Base-by-base conservation (phyloP, 1,140 invertebrate genomes). In the Amphibalanus amphitrite region DNA sequence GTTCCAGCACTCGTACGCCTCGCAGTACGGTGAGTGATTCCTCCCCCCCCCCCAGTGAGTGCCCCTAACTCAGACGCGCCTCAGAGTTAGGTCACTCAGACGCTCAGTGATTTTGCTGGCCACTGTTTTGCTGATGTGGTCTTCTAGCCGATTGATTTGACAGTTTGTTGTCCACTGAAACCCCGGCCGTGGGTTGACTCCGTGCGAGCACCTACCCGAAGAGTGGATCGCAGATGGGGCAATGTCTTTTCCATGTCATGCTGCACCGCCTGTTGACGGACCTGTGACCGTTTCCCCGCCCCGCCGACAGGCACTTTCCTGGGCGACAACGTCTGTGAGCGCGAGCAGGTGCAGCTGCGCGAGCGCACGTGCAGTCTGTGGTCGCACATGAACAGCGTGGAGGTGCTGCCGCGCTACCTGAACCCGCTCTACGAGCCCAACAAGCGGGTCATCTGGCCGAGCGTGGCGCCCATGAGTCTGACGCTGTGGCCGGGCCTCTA, bases 401-500 rank as follows among this genome's bases (percentile, higher is more conserved):
- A 95, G 77, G 83, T 93, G 68, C 78, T 99, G 29, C 85, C 88
- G 69, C 85, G 86, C 10, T 89, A 91, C 79, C 82, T 98, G 73
- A 99, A 98, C 84, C 91, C 94, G 6, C 81, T 98, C 71, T 99
- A 99, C 80, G 93, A 98, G 74, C 94, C 95, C 20, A 97, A 97
- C 79, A 86, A 88, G 17, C 82, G 83, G 71, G 90, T 96, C 3
- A 92, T 99, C 73, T 99, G 96, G 96, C 97, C 97, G 0, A 97
- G 94, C 29, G 93, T 99, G 17, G 95, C 95, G 1, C 95, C 96
- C 20, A 92, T 98, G 78, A 97, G 93, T 83, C 85, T 97, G 77
- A 78, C 77, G 47, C 75, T 89, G 28, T 89, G 87, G 87, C 78
- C 80, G 70, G 82, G 83, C 30, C 76, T 89, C 71, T 89, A 84